These are phyloP conservation scores for Trichopoda pennipes DNA, from an alignment of 2,888 invertebrate species.

Conservation along the genomic window DNA sequence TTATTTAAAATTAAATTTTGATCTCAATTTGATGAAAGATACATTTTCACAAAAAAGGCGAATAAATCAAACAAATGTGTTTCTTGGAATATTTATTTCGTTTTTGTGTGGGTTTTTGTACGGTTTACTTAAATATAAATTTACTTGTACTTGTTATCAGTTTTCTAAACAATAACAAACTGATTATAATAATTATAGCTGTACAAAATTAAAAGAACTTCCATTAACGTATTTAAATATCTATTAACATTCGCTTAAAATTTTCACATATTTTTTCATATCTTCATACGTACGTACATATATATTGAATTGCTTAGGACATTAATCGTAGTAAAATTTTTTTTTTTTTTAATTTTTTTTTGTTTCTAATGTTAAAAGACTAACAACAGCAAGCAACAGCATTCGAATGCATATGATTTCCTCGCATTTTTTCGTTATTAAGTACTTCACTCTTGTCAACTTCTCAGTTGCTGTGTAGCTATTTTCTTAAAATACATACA, in stretches of 20 bases:
- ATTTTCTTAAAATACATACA: neutral
- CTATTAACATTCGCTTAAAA: neutral
- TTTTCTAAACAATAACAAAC: conserved; percentile 14
- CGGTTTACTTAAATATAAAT: conserved; percentile 11
- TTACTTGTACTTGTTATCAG: conserved; percentile 28
- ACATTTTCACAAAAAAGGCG: neutral
- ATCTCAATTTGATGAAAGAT: neutral
- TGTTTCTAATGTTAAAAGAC: neutral
- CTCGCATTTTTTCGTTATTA: neutral
- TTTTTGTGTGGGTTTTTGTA: neutral
- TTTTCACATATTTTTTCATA: too few relatives aligned
- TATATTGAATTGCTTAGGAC: too few relatives aligned
- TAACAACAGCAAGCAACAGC: neutral
- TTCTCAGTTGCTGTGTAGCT: neutral
- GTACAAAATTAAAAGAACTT: conserved; percentile 2
- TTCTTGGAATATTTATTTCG: neutral
- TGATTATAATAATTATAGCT: conserved; percentile 21
- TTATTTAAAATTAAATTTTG: too few relatives aligned
- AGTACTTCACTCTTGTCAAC: neutral
- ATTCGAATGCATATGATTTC: neutral
- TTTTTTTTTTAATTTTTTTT: neutral
- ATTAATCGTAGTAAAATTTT: neutral
- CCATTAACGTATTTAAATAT: neutral
- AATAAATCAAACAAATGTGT: neutral
- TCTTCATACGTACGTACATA: too few relatives aligned